These are phyloP conservation scores for Procavia capensis DNA, from an alignment of 2,113 vertebrate genomes.

Conservation along the genomic window DNA sequence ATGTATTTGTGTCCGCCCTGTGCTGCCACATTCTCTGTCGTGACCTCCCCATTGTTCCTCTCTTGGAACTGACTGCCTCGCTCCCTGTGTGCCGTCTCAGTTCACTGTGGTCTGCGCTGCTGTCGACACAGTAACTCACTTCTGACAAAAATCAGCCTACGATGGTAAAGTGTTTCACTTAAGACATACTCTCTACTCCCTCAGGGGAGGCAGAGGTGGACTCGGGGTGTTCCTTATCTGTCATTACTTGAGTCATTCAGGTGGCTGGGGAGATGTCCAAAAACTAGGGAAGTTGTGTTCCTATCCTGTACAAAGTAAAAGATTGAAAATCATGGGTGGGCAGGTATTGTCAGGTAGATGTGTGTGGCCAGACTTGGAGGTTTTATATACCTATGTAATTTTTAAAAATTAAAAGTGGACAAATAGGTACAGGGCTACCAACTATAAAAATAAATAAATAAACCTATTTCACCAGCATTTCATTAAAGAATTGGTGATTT, in stretches of 20 bases:
- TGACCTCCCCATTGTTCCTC: neutral
- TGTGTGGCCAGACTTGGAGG: neutral
- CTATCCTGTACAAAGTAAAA: neutral
- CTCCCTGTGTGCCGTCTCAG: constrained; percentile 11
- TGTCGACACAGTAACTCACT: neutral
- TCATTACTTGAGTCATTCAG: neutral
- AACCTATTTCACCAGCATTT: neutral
- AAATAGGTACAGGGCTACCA: neutral
- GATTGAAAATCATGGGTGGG: neutral
- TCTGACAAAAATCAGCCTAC: neutral
- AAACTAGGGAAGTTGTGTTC: neutral
- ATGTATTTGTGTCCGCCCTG: neutral
- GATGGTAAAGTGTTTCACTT: neutral
- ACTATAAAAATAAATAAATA: neutral
- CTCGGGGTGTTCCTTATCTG: neutral
- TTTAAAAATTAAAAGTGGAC: constrained; percentile 15
- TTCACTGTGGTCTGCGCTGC: too few relatives aligned
- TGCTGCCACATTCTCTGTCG: neutral
- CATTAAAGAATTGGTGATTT: constrained; percentile 8
- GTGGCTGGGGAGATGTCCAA: neutral
- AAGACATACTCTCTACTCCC: neutral
- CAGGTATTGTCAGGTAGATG: neutral
- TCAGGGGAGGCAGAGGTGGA: neutral
- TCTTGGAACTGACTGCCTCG: neutral
- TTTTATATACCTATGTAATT: neutral